Base-by-base conservation (phyloP, 2,113 vertebrate genomes). In the Larimichthys crocea region DNA sequence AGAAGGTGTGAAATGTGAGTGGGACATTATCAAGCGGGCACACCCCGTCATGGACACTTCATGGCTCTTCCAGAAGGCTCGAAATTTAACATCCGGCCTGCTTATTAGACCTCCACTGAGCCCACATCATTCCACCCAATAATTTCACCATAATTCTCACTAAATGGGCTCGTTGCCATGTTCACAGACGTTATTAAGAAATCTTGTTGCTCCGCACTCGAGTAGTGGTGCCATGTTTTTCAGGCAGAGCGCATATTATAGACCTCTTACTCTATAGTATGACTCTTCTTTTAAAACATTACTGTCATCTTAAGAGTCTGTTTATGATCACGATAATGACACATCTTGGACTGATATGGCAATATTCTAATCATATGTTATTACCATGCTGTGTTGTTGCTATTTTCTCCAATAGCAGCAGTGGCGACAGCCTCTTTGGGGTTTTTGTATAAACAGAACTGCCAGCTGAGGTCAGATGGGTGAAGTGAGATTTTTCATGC, bases 1-100 rank as follows among this genome's bases (percentile, higher is more conserved):
- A 44, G 29, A 20, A n/a, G 31, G 49, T 24, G 53, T 40, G 56
- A 66, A 55, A 75, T 49, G 74, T 17, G 26, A 75, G 69, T 59
- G 71, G 76, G 79, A 83, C 60, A 76, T 82, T 64, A 79, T 80
- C 55, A 67, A 79, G 77, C 42, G 62, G 67, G 59, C 77, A 80
- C 78, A 79, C 68, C 84, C 73, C 29, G 56, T 82, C 68, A 66
- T 15, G 4, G 53, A 69, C 65, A 79, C 56, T 77, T 71, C 61
- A 59, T 20, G 22, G 70, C 78, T 53, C 62, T 66, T 78, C 74
- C 49, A 3, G 66, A 56, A 46, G 74, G 76, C 73, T 86, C 20
- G 24, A 24, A 76, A 69, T 55, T 46, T 60, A 46, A 57, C 62
- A 83, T 2, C 50, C 31, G 5, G n/a, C 61, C 40, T 46, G 65